phyloP scores from a whole-genome alignment of 2,113 vertebrate genomes.

The Plestiodon gilberti region DNA sequence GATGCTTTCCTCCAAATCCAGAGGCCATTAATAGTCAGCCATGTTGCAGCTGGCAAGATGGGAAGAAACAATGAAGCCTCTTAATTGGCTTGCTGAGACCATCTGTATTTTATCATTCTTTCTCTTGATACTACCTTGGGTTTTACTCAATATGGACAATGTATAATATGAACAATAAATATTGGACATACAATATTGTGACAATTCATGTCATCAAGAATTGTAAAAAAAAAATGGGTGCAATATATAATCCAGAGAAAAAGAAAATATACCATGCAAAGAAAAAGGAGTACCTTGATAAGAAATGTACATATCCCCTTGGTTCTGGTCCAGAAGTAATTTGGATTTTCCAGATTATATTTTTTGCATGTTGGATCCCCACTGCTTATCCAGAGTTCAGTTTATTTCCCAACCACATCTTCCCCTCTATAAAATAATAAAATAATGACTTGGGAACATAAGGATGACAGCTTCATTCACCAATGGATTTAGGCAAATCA shows the following conservation, averaged over 20 bases:
- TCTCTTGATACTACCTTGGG: not conserved
- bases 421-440: not conserved
- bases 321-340: not conserved
- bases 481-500: too few species aligned
- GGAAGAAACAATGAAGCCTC: not conserved
- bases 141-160: not conserved
- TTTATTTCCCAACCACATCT: not conserved
- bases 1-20: not conserved
- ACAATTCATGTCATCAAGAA: not conserved
- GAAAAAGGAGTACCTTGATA: not conserved
- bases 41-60: not conserved
- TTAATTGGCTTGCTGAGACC: not conserved
- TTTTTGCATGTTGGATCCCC: too few species aligned
- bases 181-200: not conserved
- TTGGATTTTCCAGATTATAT: not conserved
- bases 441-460: too few species aligned
- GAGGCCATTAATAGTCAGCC: too few species aligned
- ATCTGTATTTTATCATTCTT: too few species aligned
- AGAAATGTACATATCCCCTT: not conserved
- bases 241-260: not conserved
- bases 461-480: too few species aligned
- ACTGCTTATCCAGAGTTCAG: not conserved
- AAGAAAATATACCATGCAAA: not conserved
- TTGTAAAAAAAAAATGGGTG: not conserved
- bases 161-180: not conserved